A percentile compares a stretch with the other conserved stretches of the same genome.
Conservation (phyloP, 2,888 invertebrate genomes). For the Salticus scenicus region DNA sequence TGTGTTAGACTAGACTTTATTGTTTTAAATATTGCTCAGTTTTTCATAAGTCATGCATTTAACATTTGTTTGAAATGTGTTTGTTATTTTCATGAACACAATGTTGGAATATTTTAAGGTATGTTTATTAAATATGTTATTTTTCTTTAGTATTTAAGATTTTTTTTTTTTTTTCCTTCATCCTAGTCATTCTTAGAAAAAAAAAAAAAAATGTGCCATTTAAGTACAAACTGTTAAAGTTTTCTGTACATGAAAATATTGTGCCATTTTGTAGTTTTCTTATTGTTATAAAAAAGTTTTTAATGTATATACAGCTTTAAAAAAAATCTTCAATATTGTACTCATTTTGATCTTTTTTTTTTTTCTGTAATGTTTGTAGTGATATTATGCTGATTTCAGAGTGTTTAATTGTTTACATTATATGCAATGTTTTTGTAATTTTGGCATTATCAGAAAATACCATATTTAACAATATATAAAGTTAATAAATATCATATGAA, state of each 20-base stretch:
- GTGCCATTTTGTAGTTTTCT: slow-evolving; percentile 4
- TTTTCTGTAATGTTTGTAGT: too few species aligned
- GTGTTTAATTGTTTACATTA: too few species aligned
- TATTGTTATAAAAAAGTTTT: neutral
- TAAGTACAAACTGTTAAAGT: neutral
- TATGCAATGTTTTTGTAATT: too few species aligned
- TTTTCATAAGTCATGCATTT: neutral
- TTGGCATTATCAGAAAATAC: too few species aligned
- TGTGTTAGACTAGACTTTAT: neutral
- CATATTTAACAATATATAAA: too few species aligned
- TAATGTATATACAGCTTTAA: neutral
- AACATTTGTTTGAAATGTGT: neutral
- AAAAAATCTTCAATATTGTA: too few species aligned
- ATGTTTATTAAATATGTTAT: neutral
- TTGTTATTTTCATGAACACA: neutral
- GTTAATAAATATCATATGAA: too few species aligned
- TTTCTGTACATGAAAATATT: slow-evolving; percentile 2
- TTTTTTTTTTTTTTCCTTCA: neutral
- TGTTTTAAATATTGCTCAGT: neutral
- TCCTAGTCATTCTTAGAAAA: neutral
- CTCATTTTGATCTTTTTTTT: too few species aligned
- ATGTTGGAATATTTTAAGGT: neutral
- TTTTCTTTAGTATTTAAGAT: neutral
- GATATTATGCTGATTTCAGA: too few species aligned
- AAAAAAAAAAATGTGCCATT: neutral